Base-by-base conservation (phyloP, 1,140 invertebrate species). In the Capitella teleta region DNA sequence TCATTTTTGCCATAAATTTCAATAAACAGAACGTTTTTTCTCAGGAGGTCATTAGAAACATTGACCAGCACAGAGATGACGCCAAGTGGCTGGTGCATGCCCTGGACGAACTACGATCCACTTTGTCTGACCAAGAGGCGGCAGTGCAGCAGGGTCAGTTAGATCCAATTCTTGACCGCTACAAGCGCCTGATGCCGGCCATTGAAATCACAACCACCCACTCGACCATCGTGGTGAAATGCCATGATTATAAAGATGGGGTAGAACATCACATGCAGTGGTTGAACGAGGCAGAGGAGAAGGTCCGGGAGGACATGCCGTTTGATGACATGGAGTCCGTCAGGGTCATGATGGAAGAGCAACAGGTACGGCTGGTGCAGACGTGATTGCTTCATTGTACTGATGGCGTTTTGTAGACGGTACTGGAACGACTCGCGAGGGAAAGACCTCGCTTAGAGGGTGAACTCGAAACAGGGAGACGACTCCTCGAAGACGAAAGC, bases 31-130 rank as follows among this genome's bases (percentile, higher is more conserved):
- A n/a, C n/a, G n/a, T n/a, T n/a, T n/a, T n/a, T n/a, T 64, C 66
- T 18, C 64, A 90, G 86, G 82, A 80, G 66, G 84, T 92, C 54
- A 91, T 87, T 63, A 79, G 82, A 40, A 86, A 93, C 74, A 87
- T 91, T 51, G 87, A 92, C 63, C 79, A 78, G 38, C 86, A 87
- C 66, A 78, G 85, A 41, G 88, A 93, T 70, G 86, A 91, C 57
- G 90, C 93, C 82, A 92, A 92, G 62, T 92, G 88, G 87, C 73
- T 96, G 36, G 86, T 92, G 1, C 85, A 91, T 71, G 87, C 84
- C 16, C 68, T 95, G 28, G 88, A 95, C 58, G 82, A 82, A 53
- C 75, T 96, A 47, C 79, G 85, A 4, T 81, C 83, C 30, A 86
- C 89, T 67, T 81, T 84, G 57, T 79, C 82, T 3, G 84, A 89